Base-by-base conservation (phyloP, 2,113 vertebrate genomes). In the Leptocoma aspasia region DNA sequence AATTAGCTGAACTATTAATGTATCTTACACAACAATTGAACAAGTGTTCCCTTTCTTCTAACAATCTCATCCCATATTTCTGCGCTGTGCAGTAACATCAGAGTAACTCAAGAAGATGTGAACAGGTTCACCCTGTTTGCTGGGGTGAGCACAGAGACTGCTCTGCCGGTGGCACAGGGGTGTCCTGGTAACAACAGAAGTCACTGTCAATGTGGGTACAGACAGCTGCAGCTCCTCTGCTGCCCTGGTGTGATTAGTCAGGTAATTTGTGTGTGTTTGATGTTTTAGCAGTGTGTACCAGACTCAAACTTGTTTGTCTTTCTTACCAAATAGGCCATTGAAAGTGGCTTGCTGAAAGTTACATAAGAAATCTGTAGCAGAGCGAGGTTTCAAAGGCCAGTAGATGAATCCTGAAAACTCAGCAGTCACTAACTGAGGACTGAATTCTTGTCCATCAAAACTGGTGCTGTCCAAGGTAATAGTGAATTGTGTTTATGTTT, bases 381-480 rank as follows among this genome's bases (percentile, higher is more conserved):
- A 90, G 45, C 1, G 5, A 49, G 24, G 28, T 91, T 82, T 95
- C 31, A 15, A 79, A 65, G 22, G 56, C 13, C 9, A 6, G 31
- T 15, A 69, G 50, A 13, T 54, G 52, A 87, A 37, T 54, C 50
- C 19, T 57, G 37, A 52, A 57, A 59, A 59, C 30, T 61, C 53
- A 88, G 47, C 31, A 79, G 49, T 41, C 41, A 13, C 10, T 14
- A 26, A 39, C 27, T 2, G 3, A 35, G 68, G 18, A 20, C 27
- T 56, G 66, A 52, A 21, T 86, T 90, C 61, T 70, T 84, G 45
- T 52, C 49, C 54, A 24, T 79, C 66, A 49, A 26, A 91, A 50
- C 49, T 65, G 77, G 65, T 97, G 89, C 86, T 95, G 91, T 95
- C 93, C 94, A 95, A 95, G 89, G 87, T 95, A 69, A 95, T 12